Conservation (phyloP, 2,113 vertebrate genomes). For the Apus apus region DNA sequence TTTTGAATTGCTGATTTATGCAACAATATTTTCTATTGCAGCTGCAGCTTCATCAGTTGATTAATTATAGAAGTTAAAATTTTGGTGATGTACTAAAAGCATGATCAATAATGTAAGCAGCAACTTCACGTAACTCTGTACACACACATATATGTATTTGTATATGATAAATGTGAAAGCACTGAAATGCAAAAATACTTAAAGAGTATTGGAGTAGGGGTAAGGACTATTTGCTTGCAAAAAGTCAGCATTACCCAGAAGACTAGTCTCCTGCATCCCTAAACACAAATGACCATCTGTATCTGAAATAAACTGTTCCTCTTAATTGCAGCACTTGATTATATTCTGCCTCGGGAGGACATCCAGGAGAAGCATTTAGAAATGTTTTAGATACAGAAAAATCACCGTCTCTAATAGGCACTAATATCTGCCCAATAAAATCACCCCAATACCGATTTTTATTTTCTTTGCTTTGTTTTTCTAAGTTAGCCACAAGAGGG, state of each 20-base stretch:
- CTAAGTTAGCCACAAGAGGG: slow-evolving; percentile 32
- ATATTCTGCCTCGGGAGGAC: not conserved
- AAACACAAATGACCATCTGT: not conserved
- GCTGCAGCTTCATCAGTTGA: not conserved
- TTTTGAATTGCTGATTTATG: not conserved
- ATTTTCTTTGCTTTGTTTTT: not conserved
- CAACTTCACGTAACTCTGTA: not conserved
- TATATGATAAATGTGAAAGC: not conserved
- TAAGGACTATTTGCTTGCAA: not conserved
- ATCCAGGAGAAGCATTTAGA: not conserved
- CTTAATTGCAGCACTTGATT: not conserved
- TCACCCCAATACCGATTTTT: not conserved
- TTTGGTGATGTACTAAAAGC: not conserved
- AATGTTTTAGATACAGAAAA: not conserved
- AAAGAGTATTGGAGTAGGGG: not conserved
- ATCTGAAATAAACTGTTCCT: not conserved
- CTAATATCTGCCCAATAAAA: not conserved
- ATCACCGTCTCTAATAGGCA: not conserved
- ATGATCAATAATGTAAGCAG: not conserved
- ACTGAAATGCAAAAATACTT: not conserved
- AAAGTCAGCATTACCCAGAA: not conserved
- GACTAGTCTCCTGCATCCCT: not conserved
- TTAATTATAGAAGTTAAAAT: not conserved
- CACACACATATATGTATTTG: fast-evolving
- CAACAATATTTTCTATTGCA: not conserved